Base-by-base conservation (phyloP, 2,888 invertebrate species). In the Apocheima hispidaria region DNA sequence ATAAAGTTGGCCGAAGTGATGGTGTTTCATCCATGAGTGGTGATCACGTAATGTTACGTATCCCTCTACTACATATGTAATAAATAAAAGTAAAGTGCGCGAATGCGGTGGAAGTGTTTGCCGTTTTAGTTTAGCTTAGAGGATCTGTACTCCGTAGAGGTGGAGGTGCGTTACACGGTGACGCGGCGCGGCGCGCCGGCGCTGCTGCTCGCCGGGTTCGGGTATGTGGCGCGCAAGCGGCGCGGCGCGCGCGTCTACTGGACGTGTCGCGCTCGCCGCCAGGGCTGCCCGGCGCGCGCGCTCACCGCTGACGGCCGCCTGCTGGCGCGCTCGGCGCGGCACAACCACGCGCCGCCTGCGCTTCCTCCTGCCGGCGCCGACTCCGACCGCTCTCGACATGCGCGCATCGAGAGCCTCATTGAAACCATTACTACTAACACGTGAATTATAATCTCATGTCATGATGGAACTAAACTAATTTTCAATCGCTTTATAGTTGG, bases 161-260 rank as follows among this genome's bases (percentile, higher is more conserved):
- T 88, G 75, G 84, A 74, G 64, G 83, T 88, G 75, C 81, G 81
- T 68, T 93, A 91, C 75, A 80, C 89, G 63, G 83, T 90, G 77
- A 93, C 93, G 30, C 82, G 86, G 53, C 87, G 92, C 16, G 93
- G 93, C 10, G 92, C 91, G 28, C 88, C 91, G 21, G 82, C 89
- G 60, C 81, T 93, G 50, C 65, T 92, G 66, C 66, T 93, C 61
- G 86, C 81, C 55, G 93, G 89, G 20, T 83, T 81, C 69, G 83
- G 82, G 38, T 93, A 77, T 75, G 82, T 88, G 69, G 90, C 86
- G 43, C 90, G 92, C 60, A 92, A 91, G 76, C 82, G 87, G 16
- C 87, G 93, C 56, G 89, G 87, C 43, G 63, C 81, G 14, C 84
- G 90, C 55, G 90, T 92, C 3, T 93, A 93, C 75, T 92, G 92